These are phyloP conservation scores for Drosophila ercepeae DNA, from an alignment of 1,140 invertebrate genomes.

Conservation along the genomic window DNA sequence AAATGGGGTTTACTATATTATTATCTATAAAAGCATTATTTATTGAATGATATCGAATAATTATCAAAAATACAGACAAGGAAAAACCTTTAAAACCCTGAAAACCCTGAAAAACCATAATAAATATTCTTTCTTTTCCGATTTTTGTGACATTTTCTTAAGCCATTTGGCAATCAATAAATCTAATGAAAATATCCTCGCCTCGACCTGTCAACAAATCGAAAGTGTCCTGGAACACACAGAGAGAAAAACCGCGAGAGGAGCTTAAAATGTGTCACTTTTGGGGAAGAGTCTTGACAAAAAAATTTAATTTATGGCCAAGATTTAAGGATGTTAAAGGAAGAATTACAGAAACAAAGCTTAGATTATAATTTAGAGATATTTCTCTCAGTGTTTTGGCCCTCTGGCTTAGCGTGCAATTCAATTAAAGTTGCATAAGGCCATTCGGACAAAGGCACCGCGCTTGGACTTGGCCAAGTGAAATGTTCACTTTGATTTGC, in stretches of 20 bases:
- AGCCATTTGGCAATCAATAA: constrained; percentile 58
- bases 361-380: too few species aligned
- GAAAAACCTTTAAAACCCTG: constrained; percentile 30
- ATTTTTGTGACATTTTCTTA: not conserved
- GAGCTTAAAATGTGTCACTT: constrained; percentile 6
- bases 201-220: constrained; percentile 44
- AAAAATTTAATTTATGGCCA: constrained; percentile 21
- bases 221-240: constrained; percentile 23
- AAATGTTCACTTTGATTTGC: constrained; percentile 47
- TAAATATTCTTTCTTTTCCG: not conserved
- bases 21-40: constrained; percentile 67
- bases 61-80: constrained; percentile 66
- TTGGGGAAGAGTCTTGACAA: not conserved
- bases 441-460: constrained; percentile 53
- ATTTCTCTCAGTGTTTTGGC: constrained; percentile 17
- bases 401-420: constrained; percentile 69
- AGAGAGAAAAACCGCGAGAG: constrained; percentile 2
- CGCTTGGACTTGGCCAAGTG: constrained; percentile 32
- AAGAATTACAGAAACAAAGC: too few species aligned
- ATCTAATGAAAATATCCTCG: constrained; percentile 67
- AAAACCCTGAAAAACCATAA: constrained; percentile 4
- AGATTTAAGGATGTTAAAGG: constrained; percentile 1
- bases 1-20: constrained; percentile 30
- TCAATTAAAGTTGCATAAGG: constrained; percentile 80
- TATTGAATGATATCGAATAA: constrained; percentile 72